Evolutionary conservation across 2,797 vertebrate species (phyloP).

Genomic region (Eulemur albifrons): DNA sequence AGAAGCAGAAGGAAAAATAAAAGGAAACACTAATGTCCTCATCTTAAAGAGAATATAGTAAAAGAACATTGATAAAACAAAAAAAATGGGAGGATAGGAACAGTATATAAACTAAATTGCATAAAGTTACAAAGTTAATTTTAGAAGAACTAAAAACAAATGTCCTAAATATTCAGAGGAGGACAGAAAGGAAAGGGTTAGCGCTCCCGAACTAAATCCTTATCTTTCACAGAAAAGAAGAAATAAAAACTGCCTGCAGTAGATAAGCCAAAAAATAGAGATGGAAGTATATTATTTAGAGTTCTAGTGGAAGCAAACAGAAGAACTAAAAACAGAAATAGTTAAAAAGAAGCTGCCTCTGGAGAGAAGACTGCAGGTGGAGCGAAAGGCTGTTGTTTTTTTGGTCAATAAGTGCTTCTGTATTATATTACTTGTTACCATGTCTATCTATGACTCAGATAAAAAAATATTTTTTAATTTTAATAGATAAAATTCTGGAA

Average conservation of each 20-base stretch:
- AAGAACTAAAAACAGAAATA: constrained; percentile 1
- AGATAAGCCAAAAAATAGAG: neutral
- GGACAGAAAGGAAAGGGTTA: neutral
- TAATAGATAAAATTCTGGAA: constrained; percentile 65
- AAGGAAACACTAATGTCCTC: neutral
- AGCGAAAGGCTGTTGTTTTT: neutral
- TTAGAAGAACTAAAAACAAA: constrained; percentile 28
- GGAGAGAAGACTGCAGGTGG: neutral
- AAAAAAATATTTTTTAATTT: constrained; percentile 10
- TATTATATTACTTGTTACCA: neutral
- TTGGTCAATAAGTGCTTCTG: neutral
- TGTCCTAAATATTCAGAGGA: neutral
- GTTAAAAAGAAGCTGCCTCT: neutral
- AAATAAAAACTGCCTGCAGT: neutral
- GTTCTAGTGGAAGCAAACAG: neutral
- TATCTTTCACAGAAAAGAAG: constrained; percentile 2
- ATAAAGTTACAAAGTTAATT: neutral
- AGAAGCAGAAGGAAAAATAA: neutral
- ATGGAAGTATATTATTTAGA: neutral
- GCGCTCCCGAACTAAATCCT: neutral
- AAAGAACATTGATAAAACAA: neutral
- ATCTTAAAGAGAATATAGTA: neutral
- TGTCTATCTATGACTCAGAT: neutral
- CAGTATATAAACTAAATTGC: neutral
- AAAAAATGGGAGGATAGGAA: neutral